Percentiles rank a stretch among this genome's conserved stretches.
These are phyloP conservation scores for Leptinotarsa undecemlineata DNA, from an alignment of 1,140 invertebrate genomes.

Conservation along the genomic window DNA sequence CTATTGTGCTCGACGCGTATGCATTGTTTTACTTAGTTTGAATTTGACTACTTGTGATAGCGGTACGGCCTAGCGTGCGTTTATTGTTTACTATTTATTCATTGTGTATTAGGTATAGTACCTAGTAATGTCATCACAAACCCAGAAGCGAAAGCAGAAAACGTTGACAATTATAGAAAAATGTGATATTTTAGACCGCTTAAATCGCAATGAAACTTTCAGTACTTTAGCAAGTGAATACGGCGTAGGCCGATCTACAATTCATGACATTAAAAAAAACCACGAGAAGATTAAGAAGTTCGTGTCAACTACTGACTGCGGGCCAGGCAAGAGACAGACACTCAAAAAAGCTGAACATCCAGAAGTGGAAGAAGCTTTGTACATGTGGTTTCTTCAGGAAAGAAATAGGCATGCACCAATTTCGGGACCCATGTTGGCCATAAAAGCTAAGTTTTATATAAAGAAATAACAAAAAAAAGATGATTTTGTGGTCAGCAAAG, in stretches of 20 bases:
- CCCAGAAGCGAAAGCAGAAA: constrained; percentile 37
- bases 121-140: constrained; percentile 32
- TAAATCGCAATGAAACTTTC: constrained; percentile 29
- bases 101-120: no score
- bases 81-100: no score
- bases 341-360: constrained; percentile 49
- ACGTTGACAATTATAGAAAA: no score
- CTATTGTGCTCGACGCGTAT: constrained; percentile 41
- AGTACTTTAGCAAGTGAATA: constrained; percentile 34
- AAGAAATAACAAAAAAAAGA: constrained; percentile 50
- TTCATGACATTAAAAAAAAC: constrained; percentile 47
- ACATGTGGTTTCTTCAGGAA: constrained; percentile 48
- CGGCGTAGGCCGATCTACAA: constrained; percentile 52
- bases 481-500: constrained; percentile 51
- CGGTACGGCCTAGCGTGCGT: constrained; percentile 17
- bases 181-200: no score
- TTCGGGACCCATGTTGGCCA: constrained; percentile 47
- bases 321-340: constrained; percentile 47
- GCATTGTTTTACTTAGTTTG: constrained; percentile 36
- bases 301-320: constrained; percentile 47
- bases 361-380: constrained; percentile 46
- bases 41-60: constrained; percentile 8
- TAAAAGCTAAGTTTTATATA: constrained; percentile 50
- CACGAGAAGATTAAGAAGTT: constrained; percentile 47
- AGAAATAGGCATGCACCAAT: constrained; percentile 48